Evolutionary conservation across 64 coral and sea anemone genomes (phyloP), one percentile per base, ranked within the genome.

Genomic region (Orbicella faveolata): DNA sequence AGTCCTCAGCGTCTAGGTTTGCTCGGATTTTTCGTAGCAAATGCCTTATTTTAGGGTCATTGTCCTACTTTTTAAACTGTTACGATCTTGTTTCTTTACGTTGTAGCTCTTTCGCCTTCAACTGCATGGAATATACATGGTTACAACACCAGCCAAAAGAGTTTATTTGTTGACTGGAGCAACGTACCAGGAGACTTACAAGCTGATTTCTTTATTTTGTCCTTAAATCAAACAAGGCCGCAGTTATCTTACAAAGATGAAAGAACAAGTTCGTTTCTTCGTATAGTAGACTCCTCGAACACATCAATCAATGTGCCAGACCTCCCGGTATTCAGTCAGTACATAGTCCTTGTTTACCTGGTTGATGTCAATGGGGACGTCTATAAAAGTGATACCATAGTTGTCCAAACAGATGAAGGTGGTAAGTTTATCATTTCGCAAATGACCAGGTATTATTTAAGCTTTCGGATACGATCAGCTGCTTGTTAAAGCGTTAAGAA

Each of bases 101-200:
- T 75, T 75, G 30, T 75, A 75, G 73, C 73, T 75, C 73, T 39
- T 15, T 75, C 34, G 1, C 73, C 34, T 75, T 35, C 73, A 75
- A 75, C 0, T 75, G 1, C 34, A 14, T 75, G 73, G 73, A 75
- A 75, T 34, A 35, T 75, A 35, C 73, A 34, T 75, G 73, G 73
- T 39, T 75, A 15, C 73, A 75, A 75, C 73, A 75, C 73, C 30
- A 75, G 73, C 16, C n/a, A 75, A 10, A 75, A 2, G 30, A 75
- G 73, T 75, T 75, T 75, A 75, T 11, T 75, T 34, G 73, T 75
- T 75, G 73, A 75, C 30, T 75, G 73, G 73, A 75, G 30, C 34
- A 39, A 75, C 73, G 5, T 39, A 16, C 73, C 73, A 34, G 26
- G 73, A 75, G 8, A 35, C 11, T 75, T 75, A 75, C 73, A 14